These are phyloP conservation scores for Danaus melanippus DNA, from an alignment of 1,140 invertebrate genomes.

Conservation along the genomic window DNA sequence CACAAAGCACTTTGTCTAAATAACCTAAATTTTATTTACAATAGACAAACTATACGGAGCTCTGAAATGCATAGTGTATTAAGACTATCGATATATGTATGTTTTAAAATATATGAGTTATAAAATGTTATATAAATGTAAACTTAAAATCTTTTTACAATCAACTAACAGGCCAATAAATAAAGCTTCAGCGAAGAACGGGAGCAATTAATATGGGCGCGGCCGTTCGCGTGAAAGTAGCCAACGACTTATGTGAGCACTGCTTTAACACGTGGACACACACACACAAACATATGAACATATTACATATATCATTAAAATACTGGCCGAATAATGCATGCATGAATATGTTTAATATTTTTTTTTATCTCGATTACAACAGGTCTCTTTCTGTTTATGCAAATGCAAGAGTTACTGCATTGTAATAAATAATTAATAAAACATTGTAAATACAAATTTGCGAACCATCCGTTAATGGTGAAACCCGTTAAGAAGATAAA, in stretches of 20 bases:
- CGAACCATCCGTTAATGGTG: too few relatives aligned
- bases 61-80: neutral
- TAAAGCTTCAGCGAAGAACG: constrained; percentile 68
- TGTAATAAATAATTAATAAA: too few relatives aligned
- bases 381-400: too few relatives aligned
- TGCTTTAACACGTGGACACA: constrained; percentile 14
- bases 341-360: too few relatives aligned
- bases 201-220: constrained; percentile 71
- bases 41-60: neutral
- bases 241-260: constrained; percentile 41
- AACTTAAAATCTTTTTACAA: constrained; percentile 63
- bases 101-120: constrained; percentile 55
- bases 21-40: constrained; percentile 12
- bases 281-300: constrained; percentile 2
- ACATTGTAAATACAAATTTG: too few relatives aligned
- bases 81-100: constrained; percentile 36
- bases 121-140: constrained; percentile 63
- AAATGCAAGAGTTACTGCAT: too few relatives aligned
- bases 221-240: constrained; percentile 62
- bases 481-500: too few relatives aligned
- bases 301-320: constrained; percentile 4
- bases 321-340: too few relatives aligned
- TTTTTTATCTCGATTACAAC: constrained; percentile 1
- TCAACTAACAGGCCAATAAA: constrained; percentile 61
- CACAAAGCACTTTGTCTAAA: constrained; percentile 31